Conservation (phyloP, 2,113 vertebrate species). For the Hiodon alosoides region DNA sequence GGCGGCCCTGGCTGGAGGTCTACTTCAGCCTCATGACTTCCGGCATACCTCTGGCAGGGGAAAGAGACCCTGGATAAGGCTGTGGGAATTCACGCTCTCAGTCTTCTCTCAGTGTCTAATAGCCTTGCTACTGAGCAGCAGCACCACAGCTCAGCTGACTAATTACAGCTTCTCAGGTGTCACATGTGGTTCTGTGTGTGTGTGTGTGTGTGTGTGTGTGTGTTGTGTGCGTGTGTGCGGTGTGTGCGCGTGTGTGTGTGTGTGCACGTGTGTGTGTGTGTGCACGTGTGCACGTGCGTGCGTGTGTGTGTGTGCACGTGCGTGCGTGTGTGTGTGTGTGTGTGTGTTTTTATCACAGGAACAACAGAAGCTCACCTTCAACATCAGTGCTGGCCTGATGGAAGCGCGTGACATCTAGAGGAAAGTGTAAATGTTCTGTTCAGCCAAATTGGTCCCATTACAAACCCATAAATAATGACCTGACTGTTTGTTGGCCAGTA, state of each 20-base stretch:
- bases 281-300: neutral
- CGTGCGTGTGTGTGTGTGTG: neutral
- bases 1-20: constrained; percentile 44
- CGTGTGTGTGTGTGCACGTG: constrained; percentile 7
- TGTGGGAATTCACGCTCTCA: constrained; percentile 48
- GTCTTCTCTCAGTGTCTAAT: constrained; percentile 26
- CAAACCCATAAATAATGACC: constrained; percentile 58
- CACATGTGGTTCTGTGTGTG: neutral
- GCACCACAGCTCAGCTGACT: constrained; percentile 21
- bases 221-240: neutral
- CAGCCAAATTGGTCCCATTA: constrained; percentile 23
- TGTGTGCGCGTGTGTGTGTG: constrained; percentile 6
- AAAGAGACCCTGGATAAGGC: constrained; percentile 55
- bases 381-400: neutral
- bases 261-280: neutral
- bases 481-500: constrained; percentile 52
- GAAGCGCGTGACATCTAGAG: neutral
- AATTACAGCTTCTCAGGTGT: constrained; percentile 10
- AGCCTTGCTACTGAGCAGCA: constrained; percentile 3
- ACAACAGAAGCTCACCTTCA: neutral
- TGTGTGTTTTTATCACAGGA: neutral
- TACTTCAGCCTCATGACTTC: constrained; percentile 45
- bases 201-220: neutral
- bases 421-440: neutral
- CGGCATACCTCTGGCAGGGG: constrained; percentile 53